These are phyloP conservation scores for Neotoxoptera formosana DNA, from an alignment of 1,140 invertebrate species.

Conservation along the genomic window DNA sequence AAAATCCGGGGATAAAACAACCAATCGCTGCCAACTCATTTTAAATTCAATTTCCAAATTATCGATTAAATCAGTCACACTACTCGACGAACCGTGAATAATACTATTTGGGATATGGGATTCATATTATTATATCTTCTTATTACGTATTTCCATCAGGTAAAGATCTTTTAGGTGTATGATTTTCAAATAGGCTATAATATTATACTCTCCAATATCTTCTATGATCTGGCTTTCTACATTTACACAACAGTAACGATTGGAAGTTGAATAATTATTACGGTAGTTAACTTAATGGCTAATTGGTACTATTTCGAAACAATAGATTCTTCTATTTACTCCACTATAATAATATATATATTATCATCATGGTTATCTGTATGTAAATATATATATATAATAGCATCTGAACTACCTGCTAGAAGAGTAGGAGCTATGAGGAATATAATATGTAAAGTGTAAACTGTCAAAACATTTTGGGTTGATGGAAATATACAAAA, in stretches of 20 bases:
- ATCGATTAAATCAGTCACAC: conserved; percentile 14
- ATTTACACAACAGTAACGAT: not conserved
- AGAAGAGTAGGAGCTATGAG: too few species aligned
- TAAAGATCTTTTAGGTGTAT: not conserved
- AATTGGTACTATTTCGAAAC: not conserved
- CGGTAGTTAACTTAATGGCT: not conserved
- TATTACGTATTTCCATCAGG: not conserved
- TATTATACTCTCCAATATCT: not conserved
- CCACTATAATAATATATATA: not conserved
- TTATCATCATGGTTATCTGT: not conserved
- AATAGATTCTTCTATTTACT: not conserved
- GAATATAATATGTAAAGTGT: not conserved
- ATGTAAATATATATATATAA: too few species aligned
- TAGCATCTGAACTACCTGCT: not conserved
- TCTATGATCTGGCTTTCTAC: not conserved
- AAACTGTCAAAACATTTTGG: conserved; percentile 33
- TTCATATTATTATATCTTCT: not conserved
- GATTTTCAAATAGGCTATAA: not conserved
- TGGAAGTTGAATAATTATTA: not conserved
- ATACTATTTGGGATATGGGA: not conserved
- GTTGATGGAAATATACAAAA: conserved; percentile 3
- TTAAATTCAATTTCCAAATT: conserved; percentile 29
- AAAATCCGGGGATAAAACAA: not conserved
- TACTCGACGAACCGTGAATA: not conserved
- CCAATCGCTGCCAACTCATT: not conserved